Base-by-base conservation (phyloP, 2,797 vertebrate species). In the Coregonus suidteri region DNA sequence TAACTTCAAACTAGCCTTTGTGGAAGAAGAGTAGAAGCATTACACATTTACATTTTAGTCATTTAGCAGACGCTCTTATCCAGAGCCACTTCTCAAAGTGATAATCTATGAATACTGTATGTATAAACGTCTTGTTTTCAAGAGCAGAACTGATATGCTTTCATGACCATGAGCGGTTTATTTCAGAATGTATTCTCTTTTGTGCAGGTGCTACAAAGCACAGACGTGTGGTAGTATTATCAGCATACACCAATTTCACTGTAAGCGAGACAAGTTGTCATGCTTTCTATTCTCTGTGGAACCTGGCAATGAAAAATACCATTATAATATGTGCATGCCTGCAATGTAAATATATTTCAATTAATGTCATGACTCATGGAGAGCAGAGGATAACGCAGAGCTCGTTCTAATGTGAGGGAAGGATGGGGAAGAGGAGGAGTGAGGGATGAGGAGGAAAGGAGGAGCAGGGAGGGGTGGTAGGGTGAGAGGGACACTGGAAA, bases 301-400 rank as follows among this genome's bases (percentile, higher is more conserved):
- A 35, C 14, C 13, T 68, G 34, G 34, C 14, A 34, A 68, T 68
- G 34, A 34, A 15, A 68, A 6, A 68, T 1, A 16, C 30, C 14
- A 18, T 68, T n/a, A 15, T 68, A 68, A 68, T 20, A 64, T 37
- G 34, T 34, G 66, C 66, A 68, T 35, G 34, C 34, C 34, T 69
- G 37, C 7, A 76, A 70, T 20, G 18, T 37, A 34, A 76, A 59
- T 51, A 53, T 20, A 53, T 20, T 76, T 37, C 13, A 51, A 56
- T 54, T 41, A 76, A 70, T 20, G 67, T 25, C 31, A 47, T 47
- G 41, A 47, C 7, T 47, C 41, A 76, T 16, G n/a, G 34, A 41
- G 52, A 71, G 53, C n/a, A 14, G 30, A 56, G 9, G 4, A 69
- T 66, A 35, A 76, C 41, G 64, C 65, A 76, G 13, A 56, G 74